These are phyloP conservation scores for Leptinotarsa lineolata DNA, from an alignment of 1,140 invertebrate genomes.

Conservation along the genomic window DNA sequence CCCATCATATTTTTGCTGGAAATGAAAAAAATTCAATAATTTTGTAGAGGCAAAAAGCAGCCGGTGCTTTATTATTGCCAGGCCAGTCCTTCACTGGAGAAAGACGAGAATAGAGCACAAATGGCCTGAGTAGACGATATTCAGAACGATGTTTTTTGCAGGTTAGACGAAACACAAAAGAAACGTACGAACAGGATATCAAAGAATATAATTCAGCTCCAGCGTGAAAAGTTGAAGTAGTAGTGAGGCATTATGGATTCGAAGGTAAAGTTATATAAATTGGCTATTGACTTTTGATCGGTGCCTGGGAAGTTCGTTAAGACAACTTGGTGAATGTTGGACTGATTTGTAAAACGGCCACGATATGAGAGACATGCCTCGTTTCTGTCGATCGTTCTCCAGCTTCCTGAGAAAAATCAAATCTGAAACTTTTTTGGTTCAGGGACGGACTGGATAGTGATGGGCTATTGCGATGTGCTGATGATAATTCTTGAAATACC, in stretches of 20 bases:
- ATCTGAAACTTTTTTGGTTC: too few relatives aligned
- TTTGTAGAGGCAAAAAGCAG: too few relatives aligned
- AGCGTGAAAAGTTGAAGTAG: conserved; percentile 27
- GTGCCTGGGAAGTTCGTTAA: conserved; percentile 31
- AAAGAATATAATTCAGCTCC: conserved; percentile 22
- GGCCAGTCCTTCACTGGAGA: background rate
- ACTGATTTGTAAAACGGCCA: conserved; percentile 32
- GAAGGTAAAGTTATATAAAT: conserved; percentile 28
- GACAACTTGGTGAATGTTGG: conserved; percentile 28
- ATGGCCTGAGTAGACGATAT: conserved; percentile 15
- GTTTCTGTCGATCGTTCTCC: conserved; percentile 8
- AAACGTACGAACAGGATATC: conserved; percentile 14
- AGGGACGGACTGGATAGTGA: too few relatives aligned
- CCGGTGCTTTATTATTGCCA: too few relatives aligned
- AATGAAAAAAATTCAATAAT: too few relatives aligned
- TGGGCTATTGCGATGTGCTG: too few relatives aligned
- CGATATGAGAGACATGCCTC: conserved; percentile 29
- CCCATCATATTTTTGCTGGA: too few relatives aligned
- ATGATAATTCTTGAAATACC: too few relatives aligned
- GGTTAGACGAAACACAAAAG: conserved; percentile 8
- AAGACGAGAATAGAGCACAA: background rate
- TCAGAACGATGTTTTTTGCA: conserved; percentile 12
- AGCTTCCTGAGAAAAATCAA: background rate
- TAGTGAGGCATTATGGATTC: conserved; percentile 21
- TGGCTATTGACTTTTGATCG: conserved; percentile 31